phyloP scores from a whole-genome alignment of 2,797 vertebrate species.

The Hipposideros larvatus region DNA sequence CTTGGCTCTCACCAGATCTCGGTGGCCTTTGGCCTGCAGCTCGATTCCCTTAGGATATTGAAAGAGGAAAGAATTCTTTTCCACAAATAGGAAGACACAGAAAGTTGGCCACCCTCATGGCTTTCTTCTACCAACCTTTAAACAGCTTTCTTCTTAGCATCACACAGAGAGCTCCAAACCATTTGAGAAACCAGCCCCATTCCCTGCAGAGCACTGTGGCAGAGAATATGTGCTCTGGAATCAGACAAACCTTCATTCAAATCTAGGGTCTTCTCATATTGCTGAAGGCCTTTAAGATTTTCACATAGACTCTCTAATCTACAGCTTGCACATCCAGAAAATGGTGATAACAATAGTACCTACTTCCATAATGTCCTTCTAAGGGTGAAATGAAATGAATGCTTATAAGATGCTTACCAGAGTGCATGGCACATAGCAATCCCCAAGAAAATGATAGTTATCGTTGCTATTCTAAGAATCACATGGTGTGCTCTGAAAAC shows the following conservation, averaged over 20 bases:
- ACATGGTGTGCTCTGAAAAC: neutral
- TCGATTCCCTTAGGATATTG: neutral
- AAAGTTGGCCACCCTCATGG: neutral
- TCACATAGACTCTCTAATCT: neutral
- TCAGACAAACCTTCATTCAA: neutral
- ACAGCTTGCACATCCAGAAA: slow-evolving; percentile 35
- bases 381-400: slow-evolving; percentile 38
- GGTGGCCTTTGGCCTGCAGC: neutral
- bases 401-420: neutral
- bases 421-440: neutral
- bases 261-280: neutral
- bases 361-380: neutral
- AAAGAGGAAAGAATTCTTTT: slow-evolving; percentile 33
- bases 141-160: neutral
- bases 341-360: neutral
- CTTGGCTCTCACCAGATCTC: neutral
- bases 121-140: slow-evolving; percentile 43
- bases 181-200: neutral
- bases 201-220: neutral
- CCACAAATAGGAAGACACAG: neutral
- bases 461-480: slow-evolving; percentile 39
- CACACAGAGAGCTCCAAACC: neutral
- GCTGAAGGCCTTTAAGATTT: slow-evolving; percentile 3
- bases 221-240: neutral
- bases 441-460: slow-evolving; percentile 14